Evolutionary conservation across 2,888 invertebrate genomes (phyloP).

Genomic region (Gastrophysa polygoni): DNA sequence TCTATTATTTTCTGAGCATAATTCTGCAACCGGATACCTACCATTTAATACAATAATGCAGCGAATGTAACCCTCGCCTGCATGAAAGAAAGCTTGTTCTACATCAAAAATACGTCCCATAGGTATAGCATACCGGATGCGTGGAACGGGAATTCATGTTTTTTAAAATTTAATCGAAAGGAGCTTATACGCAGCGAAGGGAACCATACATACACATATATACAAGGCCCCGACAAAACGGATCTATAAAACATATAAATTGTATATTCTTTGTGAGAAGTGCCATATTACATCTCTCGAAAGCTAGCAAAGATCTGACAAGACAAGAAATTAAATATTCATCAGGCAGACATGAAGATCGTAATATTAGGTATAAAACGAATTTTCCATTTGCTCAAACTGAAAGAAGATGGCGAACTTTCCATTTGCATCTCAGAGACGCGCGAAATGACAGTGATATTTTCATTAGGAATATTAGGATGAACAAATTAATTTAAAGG

Average conservation of each 20-base stretch:
- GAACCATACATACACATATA: too few relatives aligned
- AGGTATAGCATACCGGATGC: conserved; percentile 26
- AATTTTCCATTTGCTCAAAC: conserved; percentile 56
- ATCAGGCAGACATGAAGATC: conserved; percentile 57
- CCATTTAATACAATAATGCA: background rate
- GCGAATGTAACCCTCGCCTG: background rate
- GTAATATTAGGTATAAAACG: conserved; percentile 57
- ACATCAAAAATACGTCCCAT: conserved; percentile 22
- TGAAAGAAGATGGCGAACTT: conserved; percentile 44
- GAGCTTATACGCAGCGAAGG: conserved; percentile 31
- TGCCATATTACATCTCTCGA: conserved; percentile 51
- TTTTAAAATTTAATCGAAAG: conserved; percentile 39
- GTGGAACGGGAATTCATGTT: conserved; percentile 31
- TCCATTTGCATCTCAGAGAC: conserved; percentile 50
- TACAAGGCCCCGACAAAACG: conserved; percentile 42
- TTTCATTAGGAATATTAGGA: conserved; percentile 54
- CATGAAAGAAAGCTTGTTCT: conserved; percentile 9
- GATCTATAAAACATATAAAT: conserved; percentile 53
- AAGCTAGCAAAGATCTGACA: conserved; percentile 48
- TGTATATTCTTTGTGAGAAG: conserved; percentile 53
- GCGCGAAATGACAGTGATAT: conserved; percentile 51
- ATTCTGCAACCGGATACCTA: background rate
- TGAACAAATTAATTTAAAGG: conserved; percentile 49
- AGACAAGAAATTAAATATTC: conserved; percentile 56
- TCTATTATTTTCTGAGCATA: background rate